Conservation (phyloP, 1,140 invertebrate species). For the Drosophila suzukii region DNA sequence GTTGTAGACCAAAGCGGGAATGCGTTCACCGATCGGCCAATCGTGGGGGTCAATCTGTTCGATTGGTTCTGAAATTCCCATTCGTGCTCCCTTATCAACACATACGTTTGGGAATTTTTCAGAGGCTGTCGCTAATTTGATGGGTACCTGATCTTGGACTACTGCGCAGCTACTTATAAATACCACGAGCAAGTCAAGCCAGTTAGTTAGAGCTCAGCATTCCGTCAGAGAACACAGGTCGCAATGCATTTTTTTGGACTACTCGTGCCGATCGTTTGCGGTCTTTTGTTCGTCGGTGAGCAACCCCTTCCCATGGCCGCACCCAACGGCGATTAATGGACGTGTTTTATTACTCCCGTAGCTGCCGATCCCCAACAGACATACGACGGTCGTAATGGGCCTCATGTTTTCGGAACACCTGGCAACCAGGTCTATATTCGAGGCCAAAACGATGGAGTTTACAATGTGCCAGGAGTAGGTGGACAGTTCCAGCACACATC, state of each 20-base stretch:
- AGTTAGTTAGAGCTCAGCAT: slow-evolving; percentile 31
- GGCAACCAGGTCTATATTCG: slow-evolving; percentile 55
- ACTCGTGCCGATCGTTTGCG: slow-evolving; percentile 26
- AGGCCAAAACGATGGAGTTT: slow-evolving; percentile 46
- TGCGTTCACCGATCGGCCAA: slow-evolving; percentile 29
- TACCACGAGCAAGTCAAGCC: slow-evolving; percentile 34
- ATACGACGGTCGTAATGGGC: slow-evolving; percentile 49
- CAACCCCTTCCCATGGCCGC: slow-evolving; percentile 1
- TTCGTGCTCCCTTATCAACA: slow-evolving; percentile 22
- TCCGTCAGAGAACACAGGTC: neutral
- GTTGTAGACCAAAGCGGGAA: slow-evolving; percentile 64
- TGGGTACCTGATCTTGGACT: slow-evolving; percentile 26
- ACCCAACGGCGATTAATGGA: neutral
- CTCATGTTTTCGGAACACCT: slow-evolving; percentile 40
- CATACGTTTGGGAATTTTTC: slow-evolving; percentile 28
- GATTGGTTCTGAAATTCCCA: slow-evolving; percentile 33
- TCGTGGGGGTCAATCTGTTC: slow-evolving; percentile 21
- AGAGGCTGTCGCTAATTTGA: slow-evolving; percentile 21
- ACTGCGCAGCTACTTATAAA: slow-evolving; percentile 40
- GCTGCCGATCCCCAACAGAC: slow-evolving; percentile 31
- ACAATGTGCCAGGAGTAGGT: slow-evolving; percentile 43
- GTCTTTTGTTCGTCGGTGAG: slow-evolving; percentile 26
- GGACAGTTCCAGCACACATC: slow-evolving; percentile 44
- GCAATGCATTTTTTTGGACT: slow-evolving; percentile 29
- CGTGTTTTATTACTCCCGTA: slow-evolving; percentile 10